phyloP scores from a whole-genome alignment of 2,113 vertebrate genomes.

The Myanophis thanlyinensis region DNA sequence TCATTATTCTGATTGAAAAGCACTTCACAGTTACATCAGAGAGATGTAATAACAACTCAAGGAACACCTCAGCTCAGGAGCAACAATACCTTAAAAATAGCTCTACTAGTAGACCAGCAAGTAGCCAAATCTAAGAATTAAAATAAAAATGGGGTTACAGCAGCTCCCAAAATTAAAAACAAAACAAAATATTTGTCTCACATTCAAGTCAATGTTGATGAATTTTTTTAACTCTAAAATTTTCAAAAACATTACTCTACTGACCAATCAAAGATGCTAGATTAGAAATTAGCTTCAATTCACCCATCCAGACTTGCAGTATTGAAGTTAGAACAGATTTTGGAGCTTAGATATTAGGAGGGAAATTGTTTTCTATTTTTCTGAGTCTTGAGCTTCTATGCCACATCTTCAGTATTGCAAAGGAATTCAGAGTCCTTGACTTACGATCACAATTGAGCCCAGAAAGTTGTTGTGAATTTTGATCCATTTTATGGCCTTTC shows the following conservation, averaged over 20 bases:
- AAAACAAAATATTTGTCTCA: neutral
- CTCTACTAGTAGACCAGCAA: neutral
- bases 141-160: neutral
- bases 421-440: neutral
- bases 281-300: neutral
- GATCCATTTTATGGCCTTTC: no score
- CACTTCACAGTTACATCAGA: neutral
- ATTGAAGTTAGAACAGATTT: neutral
- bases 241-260: neutral
- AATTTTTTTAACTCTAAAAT: neutral
- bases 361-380: neutral
- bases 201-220: neutral
- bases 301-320: neutral
- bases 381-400: neutral
- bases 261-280: neutral
- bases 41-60: slow-evolving; percentile 1
- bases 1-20: neutral
- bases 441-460: no score
- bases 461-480: no score
- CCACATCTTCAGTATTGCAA: neutral
- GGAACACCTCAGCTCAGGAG: neutral
- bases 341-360: neutral
- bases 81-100: slow-evolving; percentile 11
- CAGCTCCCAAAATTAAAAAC: neutral
- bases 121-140: neutral